Conservation (phyloP, 2,797 vertebrate genomes). For the Hippoglossus hippoglossus region DNA sequence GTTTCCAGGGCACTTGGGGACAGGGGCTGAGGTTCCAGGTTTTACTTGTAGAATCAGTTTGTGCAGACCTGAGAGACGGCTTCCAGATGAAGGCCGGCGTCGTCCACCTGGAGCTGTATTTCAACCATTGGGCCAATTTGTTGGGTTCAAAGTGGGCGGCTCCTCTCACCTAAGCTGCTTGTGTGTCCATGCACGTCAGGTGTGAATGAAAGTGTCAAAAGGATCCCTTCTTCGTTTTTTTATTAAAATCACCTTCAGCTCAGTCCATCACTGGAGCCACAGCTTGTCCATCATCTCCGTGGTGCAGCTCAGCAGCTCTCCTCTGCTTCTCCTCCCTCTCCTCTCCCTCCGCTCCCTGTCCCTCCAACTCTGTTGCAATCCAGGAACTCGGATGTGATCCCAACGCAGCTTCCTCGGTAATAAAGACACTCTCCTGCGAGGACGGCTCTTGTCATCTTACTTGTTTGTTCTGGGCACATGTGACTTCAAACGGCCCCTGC, state of each 20-base stretch:
- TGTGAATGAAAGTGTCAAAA: slow-evolving; percentile 9
- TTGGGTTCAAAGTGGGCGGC: slow-evolving; percentile 25
- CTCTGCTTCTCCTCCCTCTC: slow-evolving; percentile 67
- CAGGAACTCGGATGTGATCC: slow-evolving; percentile 67
- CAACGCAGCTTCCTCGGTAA: slow-evolving; percentile 71
- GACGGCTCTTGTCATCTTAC: slow-evolving; percentile 78
- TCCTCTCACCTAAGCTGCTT: slow-evolving; percentile 57
- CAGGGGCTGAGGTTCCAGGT: slow-evolving; percentile 63
- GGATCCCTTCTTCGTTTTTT: slow-evolving; percentile 3
- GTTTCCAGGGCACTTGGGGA: slow-evolving; percentile 69
- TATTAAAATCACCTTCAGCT: slow-evolving; percentile 52
- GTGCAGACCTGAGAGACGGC: slow-evolving; percentile 71
- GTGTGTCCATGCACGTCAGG: slow-evolving; percentile 55
- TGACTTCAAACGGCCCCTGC: slow-evolving; percentile 61
- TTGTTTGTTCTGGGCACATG: slow-evolving; percentile 63
- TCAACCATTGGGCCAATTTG: slow-evolving; percentile 58
- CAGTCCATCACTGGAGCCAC: slow-evolving; percentile 74
- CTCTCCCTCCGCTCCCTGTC: slow-evolving; percentile 58
- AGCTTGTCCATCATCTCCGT: slow-evolving; percentile 59
- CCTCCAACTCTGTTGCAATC: slow-evolving; percentile 73
- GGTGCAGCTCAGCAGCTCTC: slow-evolving; percentile 56
- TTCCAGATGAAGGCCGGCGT: slow-evolving; percentile 58
- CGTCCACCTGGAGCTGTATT: slow-evolving; percentile 49
- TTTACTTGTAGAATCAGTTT: slow-evolving; percentile 70
- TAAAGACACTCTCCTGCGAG: slow-evolving; percentile 58